Percentiles rank a stretch among this genome's conserved stretches.
Evolutionary conservation across 2,888 invertebrate genomes (phyloP).

Genomic region (Plusia festucae): DNA sequence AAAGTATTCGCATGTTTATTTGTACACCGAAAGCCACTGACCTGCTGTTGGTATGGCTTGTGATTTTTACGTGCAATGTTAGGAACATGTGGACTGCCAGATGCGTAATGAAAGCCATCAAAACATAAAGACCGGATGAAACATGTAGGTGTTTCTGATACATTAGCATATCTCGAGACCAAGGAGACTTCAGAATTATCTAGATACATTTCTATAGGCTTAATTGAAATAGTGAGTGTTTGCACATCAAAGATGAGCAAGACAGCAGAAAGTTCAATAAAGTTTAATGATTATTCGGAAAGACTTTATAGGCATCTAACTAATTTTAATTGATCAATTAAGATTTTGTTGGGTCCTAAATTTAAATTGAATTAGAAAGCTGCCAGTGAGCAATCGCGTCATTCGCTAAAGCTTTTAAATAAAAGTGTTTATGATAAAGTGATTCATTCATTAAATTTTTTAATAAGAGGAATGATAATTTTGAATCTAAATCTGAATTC

Average conservation of each 20-base stretch:
- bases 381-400: background rate
- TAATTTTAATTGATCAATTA: background rate
- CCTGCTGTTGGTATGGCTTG: constrained; percentile 23
- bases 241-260: background rate
- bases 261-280: background rate
- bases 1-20: constrained; percentile 44
- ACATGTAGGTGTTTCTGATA: background rate
- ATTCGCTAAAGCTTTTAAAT: background rate
- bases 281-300: background rate
- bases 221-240: background rate
- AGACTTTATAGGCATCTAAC: background rate
- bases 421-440: background rate
- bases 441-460: background rate
- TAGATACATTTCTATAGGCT: background rate
- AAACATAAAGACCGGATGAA: constrained; percentile 20
- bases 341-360: background rate
- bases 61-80: constrained; percentile 36
- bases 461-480: no score
- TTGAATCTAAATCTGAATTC: no score
- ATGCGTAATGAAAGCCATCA: constrained; percentile 39
- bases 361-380: background rate
- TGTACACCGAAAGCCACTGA: constrained; percentile 48
- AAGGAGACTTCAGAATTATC: background rate
- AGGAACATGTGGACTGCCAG: constrained; percentile 44
- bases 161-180: background rate